These are phyloP conservation scores for Flexamia atlantica DNA, from an alignment of 2,888 invertebrate species.

Conservation along the genomic window DNA sequence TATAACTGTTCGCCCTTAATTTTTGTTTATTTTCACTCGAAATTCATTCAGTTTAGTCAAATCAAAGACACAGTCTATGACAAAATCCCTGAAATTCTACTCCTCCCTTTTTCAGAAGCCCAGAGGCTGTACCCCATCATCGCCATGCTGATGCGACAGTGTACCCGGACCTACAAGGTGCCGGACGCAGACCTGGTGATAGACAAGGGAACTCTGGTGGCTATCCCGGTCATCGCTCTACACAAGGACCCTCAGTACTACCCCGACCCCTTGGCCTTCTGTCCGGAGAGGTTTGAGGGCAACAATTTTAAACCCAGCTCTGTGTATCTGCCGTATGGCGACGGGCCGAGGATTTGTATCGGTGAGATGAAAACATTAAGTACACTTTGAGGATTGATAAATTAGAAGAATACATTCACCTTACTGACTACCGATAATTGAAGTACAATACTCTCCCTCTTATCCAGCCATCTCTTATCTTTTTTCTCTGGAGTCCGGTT, in stretches of 20 bases:
- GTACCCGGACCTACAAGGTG: neutral
- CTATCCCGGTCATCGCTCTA: neutral
- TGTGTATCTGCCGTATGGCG: slow-evolving; percentile 17
- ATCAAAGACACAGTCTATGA: too few species aligned
- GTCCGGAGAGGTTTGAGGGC: slow-evolving; percentile 31
- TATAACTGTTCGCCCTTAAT: too few species aligned
- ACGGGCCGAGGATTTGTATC: slow-evolving; percentile 49
- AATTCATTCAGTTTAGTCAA: too few species aligned
- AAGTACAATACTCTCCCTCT: too few species aligned
- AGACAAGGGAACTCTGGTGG: slow-evolving; percentile 17
- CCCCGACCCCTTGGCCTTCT: neutral
- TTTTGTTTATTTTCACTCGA: too few species aligned
- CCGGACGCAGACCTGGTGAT: slow-evolving; percentile 24
- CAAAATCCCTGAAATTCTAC: too few species aligned
- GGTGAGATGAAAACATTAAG: slow-evolving; percentile 4
- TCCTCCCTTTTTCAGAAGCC: neutral
- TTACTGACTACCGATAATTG: too few species aligned
- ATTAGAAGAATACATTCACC: too few species aligned
- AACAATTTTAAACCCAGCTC: slow-evolving; percentile 48
- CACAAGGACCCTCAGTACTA: slow-evolving; percentile 32
- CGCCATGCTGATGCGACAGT: neutral
- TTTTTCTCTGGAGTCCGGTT: too few species aligned
- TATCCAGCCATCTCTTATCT: too few species aligned
- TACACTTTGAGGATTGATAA: too few species aligned
- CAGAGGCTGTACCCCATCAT: slow-evolving; percentile 6